These are phyloP conservation scores for Enteromius anoplus DNA, from an alignment of 2,797 vertebrate species.

Conservation along the genomic window DNA sequence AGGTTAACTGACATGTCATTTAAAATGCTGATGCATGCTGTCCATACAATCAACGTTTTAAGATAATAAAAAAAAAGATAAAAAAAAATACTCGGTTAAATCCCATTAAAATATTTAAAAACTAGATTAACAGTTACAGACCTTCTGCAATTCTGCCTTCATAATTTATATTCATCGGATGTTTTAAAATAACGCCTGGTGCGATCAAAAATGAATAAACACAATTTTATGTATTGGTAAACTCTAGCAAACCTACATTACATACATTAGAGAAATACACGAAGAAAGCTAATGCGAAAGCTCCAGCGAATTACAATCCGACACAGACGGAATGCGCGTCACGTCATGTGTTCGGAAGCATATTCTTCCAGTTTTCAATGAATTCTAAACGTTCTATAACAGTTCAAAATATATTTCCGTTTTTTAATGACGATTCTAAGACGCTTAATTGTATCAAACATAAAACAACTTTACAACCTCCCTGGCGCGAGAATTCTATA, in stretches of 20 bases:
- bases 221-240: not conserved
- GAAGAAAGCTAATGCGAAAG: not conserved
- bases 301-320: not conserved
- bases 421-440: not conserved
- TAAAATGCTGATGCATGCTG: constrained; percentile 27
- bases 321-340: constrained; percentile 14
- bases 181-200: not conserved
- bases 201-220: not conserved
- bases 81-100: not conserved
- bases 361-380: constrained; percentile 15
- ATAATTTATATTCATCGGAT: not conserved
- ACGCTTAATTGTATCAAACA: not conserved
- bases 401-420: not conserved
- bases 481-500: not conserved
- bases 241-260: not conserved
- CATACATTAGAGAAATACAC: not conserved
- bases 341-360: constrained; percentile 20
- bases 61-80: not conserved
- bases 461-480: constrained; percentile 6
- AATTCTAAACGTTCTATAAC: not conserved
- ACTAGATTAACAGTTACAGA: not conserved
- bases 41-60: not conserved
- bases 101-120: not conserved
- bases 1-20: not conserved
- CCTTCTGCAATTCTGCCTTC: not conserved